Evolutionary conservation across 2,888 invertebrate species (phyloP).

Genomic region (Therioaphis trifolii): DNA sequence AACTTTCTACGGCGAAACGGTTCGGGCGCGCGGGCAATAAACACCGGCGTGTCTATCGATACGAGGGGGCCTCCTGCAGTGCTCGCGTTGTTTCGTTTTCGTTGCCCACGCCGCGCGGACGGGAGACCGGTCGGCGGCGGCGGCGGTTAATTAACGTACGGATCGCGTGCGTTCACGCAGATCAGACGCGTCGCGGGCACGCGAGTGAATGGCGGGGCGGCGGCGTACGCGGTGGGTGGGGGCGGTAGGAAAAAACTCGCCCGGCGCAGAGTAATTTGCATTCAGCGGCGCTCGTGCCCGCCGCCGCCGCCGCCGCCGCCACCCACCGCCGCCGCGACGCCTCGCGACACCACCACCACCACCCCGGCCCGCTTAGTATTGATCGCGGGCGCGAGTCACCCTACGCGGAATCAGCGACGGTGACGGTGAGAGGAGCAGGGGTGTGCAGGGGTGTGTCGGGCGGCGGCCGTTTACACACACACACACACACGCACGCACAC

Average conservation of each 20-base stretch:
- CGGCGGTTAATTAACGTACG: slow-evolving; percentile 25
- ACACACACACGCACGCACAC: background rate
- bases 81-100: too few relatives aligned
- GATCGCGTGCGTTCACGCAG: slow-evolving; percentile 70
- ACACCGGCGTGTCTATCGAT: background rate
- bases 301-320: slow-evolving; percentile 25
- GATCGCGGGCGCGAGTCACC: slow-evolving; percentile 38
- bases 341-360: slow-evolving; percentile 9
- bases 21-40: too few relatives aligned
- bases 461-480: background rate
- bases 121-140: background rate
- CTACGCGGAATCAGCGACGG: background rate
- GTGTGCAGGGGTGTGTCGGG: slow-evolving; percentile 50
- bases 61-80: too few relatives aligned
- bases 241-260: background rate
- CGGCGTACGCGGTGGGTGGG: background rate
- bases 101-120: too few relatives aligned
- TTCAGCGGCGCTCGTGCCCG: slow-evolving; percentile 49
- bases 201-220: background rate
- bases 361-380: slow-evolving; percentile 18
- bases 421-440: background rate
- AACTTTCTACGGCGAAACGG: too few relatives aligned
- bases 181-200: slow-evolving; percentile 4
- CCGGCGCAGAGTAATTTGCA: slow-evolving; percentile 44
- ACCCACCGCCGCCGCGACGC: slow-evolving; percentile 25